phyloP scores from a whole-genome alignment of 2,113 vertebrate genomes.

The Pseudolaguvia tuberculata region DNA sequence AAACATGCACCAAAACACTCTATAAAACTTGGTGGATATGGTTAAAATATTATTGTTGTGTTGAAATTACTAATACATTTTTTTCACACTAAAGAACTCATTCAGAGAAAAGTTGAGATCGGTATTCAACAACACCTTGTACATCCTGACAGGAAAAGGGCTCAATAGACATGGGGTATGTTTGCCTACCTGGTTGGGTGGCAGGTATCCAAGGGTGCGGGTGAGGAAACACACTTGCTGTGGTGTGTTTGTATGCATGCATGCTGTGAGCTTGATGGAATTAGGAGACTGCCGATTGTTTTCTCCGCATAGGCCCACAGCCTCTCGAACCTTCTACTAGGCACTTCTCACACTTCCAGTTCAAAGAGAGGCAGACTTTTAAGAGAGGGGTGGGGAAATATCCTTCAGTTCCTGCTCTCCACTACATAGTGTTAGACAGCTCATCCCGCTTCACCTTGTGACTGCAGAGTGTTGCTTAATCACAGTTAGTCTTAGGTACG shows the following conservation, averaged over 20 bases:
- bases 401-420: conserved; percentile 35
- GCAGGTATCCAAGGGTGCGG: conserved; percentile 34
- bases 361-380: conserved; percentile 54
- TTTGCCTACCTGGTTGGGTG: conserved; percentile 32
- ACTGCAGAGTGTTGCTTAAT: background rate
- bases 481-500: background rate
- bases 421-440: conserved; percentile 2
- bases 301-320: conserved; percentile 53
- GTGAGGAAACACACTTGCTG: conserved; percentile 48
- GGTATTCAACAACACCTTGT: conserved; percentile 12
- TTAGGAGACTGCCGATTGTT: conserved; percentile 52
- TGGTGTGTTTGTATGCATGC: conserved; percentile 51
- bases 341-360: conserved; percentile 57
- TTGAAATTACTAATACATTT: background rate
- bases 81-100: background rate
- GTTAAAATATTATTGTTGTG: background rate
- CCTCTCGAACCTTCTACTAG: conserved; percentile 43
- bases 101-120: background rate
- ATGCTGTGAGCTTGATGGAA: conserved; percentile 52
- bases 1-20: background rate
- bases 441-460: conserved; percentile 12
- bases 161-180: conserved; percentile 12
- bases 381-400: conserved; percentile 31
- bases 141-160: conserved; percentile 24
- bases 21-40: background rate